Evolutionary conservation across 2,888 invertebrate species (phyloP).

Genomic region (Spodoptera picta): DNA sequence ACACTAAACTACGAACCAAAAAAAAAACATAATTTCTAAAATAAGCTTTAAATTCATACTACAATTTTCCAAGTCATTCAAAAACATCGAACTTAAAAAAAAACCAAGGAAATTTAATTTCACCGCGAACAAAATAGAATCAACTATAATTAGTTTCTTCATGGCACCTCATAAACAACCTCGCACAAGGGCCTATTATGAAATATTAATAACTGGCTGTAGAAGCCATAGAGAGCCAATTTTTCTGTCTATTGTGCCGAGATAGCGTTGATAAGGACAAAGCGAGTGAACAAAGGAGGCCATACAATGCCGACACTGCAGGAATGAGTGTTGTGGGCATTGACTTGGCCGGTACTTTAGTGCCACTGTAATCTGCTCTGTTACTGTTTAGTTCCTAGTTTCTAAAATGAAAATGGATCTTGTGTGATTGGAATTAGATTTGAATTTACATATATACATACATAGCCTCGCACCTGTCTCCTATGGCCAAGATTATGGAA

Average conservation of each 20-base stretch:
- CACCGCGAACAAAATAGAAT: not conserved
- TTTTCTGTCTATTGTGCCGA: slow-evolving; percentile 79
- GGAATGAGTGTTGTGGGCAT: slow-evolving; percentile 51
- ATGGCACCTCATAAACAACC: slow-evolving; percentile 33
- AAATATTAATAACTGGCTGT: slow-evolving; percentile 76
- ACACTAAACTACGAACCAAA: too few relatives aligned
- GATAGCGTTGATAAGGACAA: slow-evolving; percentile 75
- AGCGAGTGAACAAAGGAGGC: slow-evolving; percentile 56
- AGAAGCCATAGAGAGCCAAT: slow-evolving; percentile 80
- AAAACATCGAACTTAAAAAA: not conserved
- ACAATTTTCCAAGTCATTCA: not conserved
- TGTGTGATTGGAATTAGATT: too few relatives aligned
- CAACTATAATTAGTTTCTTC: slow-evolving; percentile 56
- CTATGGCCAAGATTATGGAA: too few relatives aligned
- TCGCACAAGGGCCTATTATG: slow-evolving; percentile 68
- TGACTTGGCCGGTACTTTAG: slow-evolving; percentile 50
- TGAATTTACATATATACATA: too few relatives aligned
- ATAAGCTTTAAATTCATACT: too few relatives aligned
- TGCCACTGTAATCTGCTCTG: slow-evolving; percentile 47
- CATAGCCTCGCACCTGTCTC: too few relatives aligned
- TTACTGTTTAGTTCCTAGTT: slow-evolving; percentile 39
- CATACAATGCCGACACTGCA: slow-evolving; percentile 60
- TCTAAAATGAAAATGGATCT: slow-evolving; percentile 6
- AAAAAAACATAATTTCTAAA: too few relatives aligned
- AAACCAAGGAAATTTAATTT: slow-evolving; percentile 21